These are phyloP conservation scores for Parasteatoda tepidariorum DNA, from an alignment of 1,140 invertebrate species.

Conservation along the genomic window DNA sequence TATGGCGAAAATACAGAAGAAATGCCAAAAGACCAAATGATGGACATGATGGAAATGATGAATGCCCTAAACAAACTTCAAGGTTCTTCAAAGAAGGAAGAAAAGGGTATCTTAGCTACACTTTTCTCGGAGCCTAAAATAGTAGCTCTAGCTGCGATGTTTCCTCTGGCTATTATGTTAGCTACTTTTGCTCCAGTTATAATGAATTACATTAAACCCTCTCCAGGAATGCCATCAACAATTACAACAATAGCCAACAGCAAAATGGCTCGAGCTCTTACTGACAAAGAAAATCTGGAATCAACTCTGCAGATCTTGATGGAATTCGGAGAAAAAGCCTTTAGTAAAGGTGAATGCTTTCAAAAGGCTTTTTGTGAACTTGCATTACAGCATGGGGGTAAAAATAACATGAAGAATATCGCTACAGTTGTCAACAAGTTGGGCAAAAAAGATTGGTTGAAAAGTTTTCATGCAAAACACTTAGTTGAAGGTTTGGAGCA, in stretches of 20 bases:
- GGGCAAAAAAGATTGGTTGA: neutral
- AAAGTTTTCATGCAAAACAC: neutral
- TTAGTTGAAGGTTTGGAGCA: neutral
- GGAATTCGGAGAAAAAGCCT: neutral
- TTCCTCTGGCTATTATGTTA: conserved; percentile 21
- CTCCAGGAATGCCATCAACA: neutral
- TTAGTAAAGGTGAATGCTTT: conserved; percentile 15
- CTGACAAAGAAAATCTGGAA: neutral
- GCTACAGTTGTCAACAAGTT: neutral
- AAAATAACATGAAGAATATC: neutral
- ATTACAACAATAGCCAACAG: conserved; percentile 12
- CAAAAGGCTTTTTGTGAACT: conserved; percentile 7
- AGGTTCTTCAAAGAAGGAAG: neutral
- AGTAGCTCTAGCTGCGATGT: neutral
- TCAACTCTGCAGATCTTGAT: neutral
- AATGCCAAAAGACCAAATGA: conserved; percentile 5
- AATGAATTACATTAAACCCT: conserved; percentile 15
- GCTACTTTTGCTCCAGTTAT: conserved; percentile 25
- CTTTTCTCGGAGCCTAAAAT: conserved; percentile 10
- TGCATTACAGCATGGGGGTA: neutral
- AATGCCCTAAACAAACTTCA: conserved; percentile 35
- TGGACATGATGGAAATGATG: conserved; percentile 23
- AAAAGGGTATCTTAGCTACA: neutral
- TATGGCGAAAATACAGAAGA: neutral
- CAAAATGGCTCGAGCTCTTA: conserved; percentile 1